phyloP scores from a whole-genome alignment of 1,140 invertebrate genomes.

The Trichogramma pretiosum region DNA sequence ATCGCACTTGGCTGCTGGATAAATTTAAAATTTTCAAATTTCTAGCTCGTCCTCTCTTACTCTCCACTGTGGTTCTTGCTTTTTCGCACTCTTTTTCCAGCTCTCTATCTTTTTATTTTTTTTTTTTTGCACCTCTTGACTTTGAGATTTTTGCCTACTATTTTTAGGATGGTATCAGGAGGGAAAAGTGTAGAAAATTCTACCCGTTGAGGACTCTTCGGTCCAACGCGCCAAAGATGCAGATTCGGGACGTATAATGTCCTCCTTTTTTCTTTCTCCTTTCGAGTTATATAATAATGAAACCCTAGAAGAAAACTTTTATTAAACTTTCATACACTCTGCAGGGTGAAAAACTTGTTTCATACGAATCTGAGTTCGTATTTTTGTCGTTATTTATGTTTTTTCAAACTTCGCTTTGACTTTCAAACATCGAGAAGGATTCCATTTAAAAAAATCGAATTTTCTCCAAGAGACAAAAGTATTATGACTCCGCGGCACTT shows the following conservation, averaged over 20 bases:
- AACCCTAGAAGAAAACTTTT: not conserved
- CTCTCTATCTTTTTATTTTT: not conserved
- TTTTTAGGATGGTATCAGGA: conserved; percentile 1
- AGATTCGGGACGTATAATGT: no score
- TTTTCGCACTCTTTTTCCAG: not conserved
- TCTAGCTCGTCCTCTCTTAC: not conserved
- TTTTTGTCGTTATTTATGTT: no score
- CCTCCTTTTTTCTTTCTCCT: not conserved
- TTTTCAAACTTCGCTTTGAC: no score
- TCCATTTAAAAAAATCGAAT: no score
- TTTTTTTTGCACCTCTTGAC: not conserved
- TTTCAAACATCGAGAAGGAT: no score
- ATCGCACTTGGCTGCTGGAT: conserved; percentile 3
- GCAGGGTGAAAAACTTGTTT: conserved; percentile 3
- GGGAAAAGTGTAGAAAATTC: not conserved
- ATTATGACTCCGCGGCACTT: no score
- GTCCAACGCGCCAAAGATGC: no score
- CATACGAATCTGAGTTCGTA: not conserved
- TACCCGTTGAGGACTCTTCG: conserved; percentile 4
- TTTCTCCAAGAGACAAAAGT: no score
- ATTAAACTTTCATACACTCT: conserved; percentile 1
- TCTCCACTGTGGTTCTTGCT: not conserved
- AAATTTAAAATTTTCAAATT: conserved; percentile 9
- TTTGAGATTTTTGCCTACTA: not conserved
- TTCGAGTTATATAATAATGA: conserved; percentile 3